These are phyloP conservation scores for Poecilia latipinna DNA, from an alignment of 2,113 vertebrate genomes.

Conservation along the genomic window DNA sequence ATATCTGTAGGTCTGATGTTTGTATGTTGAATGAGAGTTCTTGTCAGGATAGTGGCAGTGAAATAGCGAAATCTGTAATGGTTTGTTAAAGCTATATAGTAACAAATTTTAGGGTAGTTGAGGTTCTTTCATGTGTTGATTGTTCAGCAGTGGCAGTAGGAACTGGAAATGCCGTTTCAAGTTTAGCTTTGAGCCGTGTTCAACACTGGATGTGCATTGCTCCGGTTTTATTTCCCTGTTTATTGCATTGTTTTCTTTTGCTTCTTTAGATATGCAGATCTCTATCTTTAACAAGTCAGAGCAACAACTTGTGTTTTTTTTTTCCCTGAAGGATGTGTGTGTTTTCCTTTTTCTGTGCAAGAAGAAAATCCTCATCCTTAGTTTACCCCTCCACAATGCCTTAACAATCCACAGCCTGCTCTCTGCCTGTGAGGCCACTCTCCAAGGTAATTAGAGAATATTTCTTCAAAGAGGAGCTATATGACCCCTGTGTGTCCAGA, in stretches of 20 bases:
- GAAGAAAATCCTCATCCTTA: conserved; percentile 77
- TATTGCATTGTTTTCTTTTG: conserved; percentile 41
- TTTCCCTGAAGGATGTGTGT: conserved; percentile 34
- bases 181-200: conserved; percentile 30
- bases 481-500: conserved; percentile 79
- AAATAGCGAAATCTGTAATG: conserved; percentile 5
- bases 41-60: conserved; percentile 14
- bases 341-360: conserved; percentile 45
- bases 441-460: conserved; percentile 86
- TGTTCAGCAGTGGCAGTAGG: conserved; percentile 16
- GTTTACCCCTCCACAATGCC: conserved; percentile 76
- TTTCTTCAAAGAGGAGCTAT: conserved; percentile 84
- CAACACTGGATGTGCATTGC: conserved; percentile 45
- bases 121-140: background rate
- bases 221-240: conserved; percentile 27
- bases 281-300: conserved; percentile 59
- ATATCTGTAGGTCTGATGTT: conserved; percentile 52
- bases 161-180: conserved; percentile 13
- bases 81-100: background rate
- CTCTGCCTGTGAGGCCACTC: conserved; percentile 78
- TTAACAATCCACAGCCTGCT: conserved; percentile 71
- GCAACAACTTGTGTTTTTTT: conserved; percentile 57
- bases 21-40: conserved; percentile 30
- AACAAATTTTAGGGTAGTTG: background rate
- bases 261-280: conserved; percentile 52